Percentiles rank a stretch among this genome's conserved stretches.
These are phyloP conservation scores for Alaudala cheleensis DNA, from an alignment of 2,113 vertebrate species.

Conservation along the genomic window DNA sequence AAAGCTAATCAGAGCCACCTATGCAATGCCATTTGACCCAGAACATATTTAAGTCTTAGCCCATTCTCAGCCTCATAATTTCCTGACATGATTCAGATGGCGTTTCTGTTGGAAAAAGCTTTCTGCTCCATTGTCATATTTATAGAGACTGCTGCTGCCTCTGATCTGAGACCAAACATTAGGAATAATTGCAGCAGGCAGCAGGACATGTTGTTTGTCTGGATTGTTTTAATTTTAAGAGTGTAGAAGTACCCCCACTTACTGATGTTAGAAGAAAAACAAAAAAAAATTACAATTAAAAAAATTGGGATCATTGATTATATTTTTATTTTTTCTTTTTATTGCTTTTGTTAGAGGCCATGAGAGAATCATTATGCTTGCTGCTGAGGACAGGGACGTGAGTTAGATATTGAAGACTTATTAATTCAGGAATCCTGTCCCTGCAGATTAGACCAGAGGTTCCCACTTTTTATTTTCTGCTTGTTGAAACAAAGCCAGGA, in stretches of 20 bases:
- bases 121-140: neutral
- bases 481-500: neutral
- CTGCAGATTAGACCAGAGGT: neutral
- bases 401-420: slow-evolving; percentile 38
- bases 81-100: slow-evolving; percentile 60
- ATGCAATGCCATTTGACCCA: slow-evolving; percentile 41
- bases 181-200: slow-evolving; percentile 47
- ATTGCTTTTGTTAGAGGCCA: slow-evolving; percentile 29
- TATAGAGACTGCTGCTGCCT: slow-evolving; percentile 40
- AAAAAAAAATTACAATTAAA: neutral
- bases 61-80: slow-evolving; percentile 46
- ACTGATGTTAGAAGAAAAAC: neutral
- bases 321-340: neutral
- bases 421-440: slow-evolving; percentile 40
- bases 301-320: no score
- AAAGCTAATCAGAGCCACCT: slow-evolving; percentile 53
- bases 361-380: neutral
- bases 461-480: neutral
- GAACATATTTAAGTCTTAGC: slow-evolving; percentile 55
- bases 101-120: slow-evolving; percentile 49
- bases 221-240: slow-evolving; percentile 45
- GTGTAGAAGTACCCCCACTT: neutral
- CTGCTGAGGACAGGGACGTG: slow-evolving; percentile 31
- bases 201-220: slow-evolving; percentile 19
- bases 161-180: slow-evolving; percentile 57